phyloP scores from a whole-genome alignment of 2,888 invertebrate species.

The Hemicrepidius hirtus region DNA sequence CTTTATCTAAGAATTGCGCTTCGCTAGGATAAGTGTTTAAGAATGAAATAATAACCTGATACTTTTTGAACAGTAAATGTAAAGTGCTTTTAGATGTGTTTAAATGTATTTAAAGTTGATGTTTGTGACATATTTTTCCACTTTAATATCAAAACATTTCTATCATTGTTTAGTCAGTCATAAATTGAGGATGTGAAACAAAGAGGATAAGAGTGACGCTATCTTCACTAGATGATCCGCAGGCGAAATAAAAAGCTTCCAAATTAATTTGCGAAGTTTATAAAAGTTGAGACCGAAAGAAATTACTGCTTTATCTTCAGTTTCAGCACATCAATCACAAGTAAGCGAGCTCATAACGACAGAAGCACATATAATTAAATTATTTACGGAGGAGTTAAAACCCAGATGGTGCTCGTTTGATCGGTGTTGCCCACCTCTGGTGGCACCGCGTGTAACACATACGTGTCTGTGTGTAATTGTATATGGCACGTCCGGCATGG shows the following conservation, averaged over 20 bases:
- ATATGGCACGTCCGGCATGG: conserved; percentile 60
- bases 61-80: too few relatives aligned
- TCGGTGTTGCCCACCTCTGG: conserved; percentile 47
- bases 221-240: conserved; percentile 20
- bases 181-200: neutral
- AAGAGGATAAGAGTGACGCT: conserved; percentile 15
- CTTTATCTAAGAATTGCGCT: too few relatives aligned
- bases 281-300: conserved; percentile 43
- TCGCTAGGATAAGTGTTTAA: too few relatives aligned
- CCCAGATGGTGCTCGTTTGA: conserved; percentile 46
- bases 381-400: conserved; percentile 54
- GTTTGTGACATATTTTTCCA: too few relatives aligned
- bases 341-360: conserved; percentile 34
- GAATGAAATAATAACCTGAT: too few relatives aligned
- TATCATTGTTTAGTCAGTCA: neutral
- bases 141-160: too few relatives aligned
- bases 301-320: conserved; percentile 55
- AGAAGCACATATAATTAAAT: conserved; percentile 57
- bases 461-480: conserved; percentile 64
- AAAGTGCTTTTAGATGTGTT: too few relatives aligned
- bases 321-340: conserved; percentile 55
- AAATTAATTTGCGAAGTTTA: conserved; percentile 48
- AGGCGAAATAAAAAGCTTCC: conserved; percentile 37
- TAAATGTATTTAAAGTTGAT: too few relatives aligned
- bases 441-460: conserved; percentile 58